Base-by-base conservation (phyloP, 1,140 invertebrate species). In the Tetramorium parvispinum region DNA sequence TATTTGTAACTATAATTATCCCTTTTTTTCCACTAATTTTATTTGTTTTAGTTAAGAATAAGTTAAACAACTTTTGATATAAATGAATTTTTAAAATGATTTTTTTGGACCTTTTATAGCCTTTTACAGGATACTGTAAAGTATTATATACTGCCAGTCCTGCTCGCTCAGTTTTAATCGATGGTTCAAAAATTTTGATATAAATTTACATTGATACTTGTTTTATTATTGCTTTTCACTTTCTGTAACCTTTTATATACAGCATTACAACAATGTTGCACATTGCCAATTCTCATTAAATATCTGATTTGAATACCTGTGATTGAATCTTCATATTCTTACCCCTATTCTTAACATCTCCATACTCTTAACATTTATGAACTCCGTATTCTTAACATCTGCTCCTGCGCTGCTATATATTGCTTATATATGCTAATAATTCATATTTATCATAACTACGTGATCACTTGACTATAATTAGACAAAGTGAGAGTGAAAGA, bases 301-400 rank as follows among this genome's bases (percentile, higher is more conserved):
- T 55, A 40, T 16, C 57, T 75, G 3, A 66, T 40, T 10, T 13
- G 10, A 21, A 37, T 24, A 24, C 0, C n/a, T 16, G 16, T 27
- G 13, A 43, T 66, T 43, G 10, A 68, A 24, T 68, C 40, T 49
- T 68, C 13, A 68, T 68, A 8, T n/a, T 55, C 18, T 55, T 46
- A 46, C 1, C 51, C 51, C 4, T 55, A n/a, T 55, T 55, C 51
- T n/a, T 18, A 55, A 55, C 51, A n/a, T 55, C 43, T 46, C 43
- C 43, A 46, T 11, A 65, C 3, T 32, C 32, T 32, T 32, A 32
- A 32, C 10, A 43, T 3, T 43, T 24, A 46, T 24, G 2, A 68
- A 46, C 40, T 68, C 65, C 65, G 65, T 68, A 68, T 68, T 68
- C 65, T 46, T 43, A 68, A 66, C 63, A n/a, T 10, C 6, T 46